Conservation (phyloP, 2,797 vertebrate genomes). For the Sebastiscus tertius region DNA sequence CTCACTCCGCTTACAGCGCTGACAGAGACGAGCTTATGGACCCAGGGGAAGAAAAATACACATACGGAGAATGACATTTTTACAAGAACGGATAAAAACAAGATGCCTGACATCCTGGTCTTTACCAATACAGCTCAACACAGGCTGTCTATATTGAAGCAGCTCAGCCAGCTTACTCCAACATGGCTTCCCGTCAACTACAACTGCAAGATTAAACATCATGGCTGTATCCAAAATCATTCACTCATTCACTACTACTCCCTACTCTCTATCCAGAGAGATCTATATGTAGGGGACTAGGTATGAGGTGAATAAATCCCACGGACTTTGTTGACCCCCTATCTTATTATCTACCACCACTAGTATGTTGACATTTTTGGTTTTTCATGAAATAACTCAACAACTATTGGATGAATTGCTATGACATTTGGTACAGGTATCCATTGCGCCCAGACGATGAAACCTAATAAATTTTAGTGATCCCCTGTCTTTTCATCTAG, state of each 20-base stretch:
- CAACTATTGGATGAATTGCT: background rate
- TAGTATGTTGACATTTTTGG: background rate
- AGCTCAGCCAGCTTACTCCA: background rate
- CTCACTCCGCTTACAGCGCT: background rate
- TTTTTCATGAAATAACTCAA: background rate
- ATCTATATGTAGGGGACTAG: too few species aligned
- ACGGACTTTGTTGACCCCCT: background rate
- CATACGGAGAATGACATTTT: background rate
- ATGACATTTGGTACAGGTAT: background rate
- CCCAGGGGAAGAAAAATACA: background rate
- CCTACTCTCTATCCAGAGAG: too few species aligned
- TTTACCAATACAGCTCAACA: background rate
- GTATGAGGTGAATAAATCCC: background rate
- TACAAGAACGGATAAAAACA: constrained; percentile 16
- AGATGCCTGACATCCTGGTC: background rate
- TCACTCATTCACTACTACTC: too few species aligned
- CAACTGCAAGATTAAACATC: background rate
- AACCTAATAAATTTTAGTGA: background rate
- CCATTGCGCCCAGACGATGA: background rate
- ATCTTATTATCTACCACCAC: background rate
- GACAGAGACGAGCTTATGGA: background rate
- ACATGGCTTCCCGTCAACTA: background rate
- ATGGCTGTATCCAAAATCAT: background rate
- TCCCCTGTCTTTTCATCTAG: background rate
- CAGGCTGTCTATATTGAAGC: background rate